Base-by-base conservation (phyloP, 2,888 invertebrate genomes). In the Punctoribates punctum region DNA sequence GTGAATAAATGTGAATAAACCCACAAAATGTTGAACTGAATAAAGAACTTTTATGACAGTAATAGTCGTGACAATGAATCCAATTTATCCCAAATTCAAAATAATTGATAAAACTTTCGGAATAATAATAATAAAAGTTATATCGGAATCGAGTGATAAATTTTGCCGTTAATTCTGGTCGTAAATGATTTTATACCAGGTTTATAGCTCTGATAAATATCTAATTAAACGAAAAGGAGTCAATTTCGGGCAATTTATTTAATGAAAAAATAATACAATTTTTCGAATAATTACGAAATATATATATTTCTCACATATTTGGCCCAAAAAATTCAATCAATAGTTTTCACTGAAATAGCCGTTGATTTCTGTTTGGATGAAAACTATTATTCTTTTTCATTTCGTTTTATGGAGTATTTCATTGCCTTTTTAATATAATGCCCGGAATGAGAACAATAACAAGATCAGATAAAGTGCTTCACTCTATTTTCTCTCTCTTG, bases 111-210 rank as follows among this genome's bases (percentile, higher is more conserved):
- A 48, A 54, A 6, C 15, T 20, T 54, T 54, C 9, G n/a, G 20
- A 17, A 3, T 17, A 54, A n/a, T 20, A 20, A 54, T n/a, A 6
- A 48, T 48, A 48, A 48, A 17, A 11, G 13, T 54, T 8, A 54
- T 54, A 54, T 54, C 9, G 54, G n/a, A 54, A 54, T 54, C 54
- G 8, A 54, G 20, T 20, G 54, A 54, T 54, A 54, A 54, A 54
- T 54, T 54, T 20, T 20, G 54, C 20, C 54, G 20, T 48, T 54
- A 54, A 54, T 54, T 20, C 9, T 5, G n/a, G 20, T 20, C 54
- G 9, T 54, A 54, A 54, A 54, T 54, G 20, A n/a, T 54, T 54
- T 54, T 54, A 54, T 54, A 20, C n/a, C 20, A 20, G 15, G 15
- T 20, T 54, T 54, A 54, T 54, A 54, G 15, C n/a, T 20, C 20